Evolutionary conservation across 2,113 vertebrate genomes (phyloP).

Genomic region (Pangasianodon gigas): DNA sequence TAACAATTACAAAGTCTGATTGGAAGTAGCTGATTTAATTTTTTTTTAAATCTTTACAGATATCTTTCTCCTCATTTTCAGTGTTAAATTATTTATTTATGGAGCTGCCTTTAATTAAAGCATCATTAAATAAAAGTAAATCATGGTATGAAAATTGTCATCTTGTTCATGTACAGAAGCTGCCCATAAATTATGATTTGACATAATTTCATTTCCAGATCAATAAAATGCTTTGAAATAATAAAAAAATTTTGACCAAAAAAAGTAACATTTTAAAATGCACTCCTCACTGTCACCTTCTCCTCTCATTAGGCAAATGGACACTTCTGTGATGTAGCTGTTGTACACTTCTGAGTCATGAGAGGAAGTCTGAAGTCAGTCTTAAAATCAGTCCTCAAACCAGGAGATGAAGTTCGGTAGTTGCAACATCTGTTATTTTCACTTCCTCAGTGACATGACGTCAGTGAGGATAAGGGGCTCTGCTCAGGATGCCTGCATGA

Average conservation of each 20-base stretch:
- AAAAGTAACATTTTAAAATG: not conserved
- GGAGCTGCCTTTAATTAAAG: not conserved
- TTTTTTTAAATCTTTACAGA: not conserved
- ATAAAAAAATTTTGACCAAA: not conserved
- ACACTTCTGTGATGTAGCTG: not conserved
- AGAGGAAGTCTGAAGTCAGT: not conserved
- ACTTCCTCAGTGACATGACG: slow-evolving; percentile 36
- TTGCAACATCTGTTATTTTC: slow-evolving; percentile 46
- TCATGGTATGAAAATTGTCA: not conserved
- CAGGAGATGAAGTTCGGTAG: not conserved
- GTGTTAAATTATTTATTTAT: not conserved
- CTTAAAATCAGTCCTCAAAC: not conserved
- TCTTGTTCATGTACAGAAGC: not conserved
- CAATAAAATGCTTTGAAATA: not conserved
- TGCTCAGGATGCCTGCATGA: not conserved
- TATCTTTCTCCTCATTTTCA: not conserved
- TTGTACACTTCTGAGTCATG: not conserved
- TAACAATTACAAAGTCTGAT: not conserved
- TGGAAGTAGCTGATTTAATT: not conserved
- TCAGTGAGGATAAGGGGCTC: not conserved
- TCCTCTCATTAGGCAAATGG: not conserved
- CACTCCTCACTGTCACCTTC: not conserved
- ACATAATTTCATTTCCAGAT: not conserved
- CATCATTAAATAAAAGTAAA: not conserved
- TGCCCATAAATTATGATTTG: not conserved